Percentiles rank a stretch among this genome's conserved stretches.
phyloP scores from a whole-genome alignment of 2,797 vertebrate genomes.

The Pelobates cultripes region DNA sequence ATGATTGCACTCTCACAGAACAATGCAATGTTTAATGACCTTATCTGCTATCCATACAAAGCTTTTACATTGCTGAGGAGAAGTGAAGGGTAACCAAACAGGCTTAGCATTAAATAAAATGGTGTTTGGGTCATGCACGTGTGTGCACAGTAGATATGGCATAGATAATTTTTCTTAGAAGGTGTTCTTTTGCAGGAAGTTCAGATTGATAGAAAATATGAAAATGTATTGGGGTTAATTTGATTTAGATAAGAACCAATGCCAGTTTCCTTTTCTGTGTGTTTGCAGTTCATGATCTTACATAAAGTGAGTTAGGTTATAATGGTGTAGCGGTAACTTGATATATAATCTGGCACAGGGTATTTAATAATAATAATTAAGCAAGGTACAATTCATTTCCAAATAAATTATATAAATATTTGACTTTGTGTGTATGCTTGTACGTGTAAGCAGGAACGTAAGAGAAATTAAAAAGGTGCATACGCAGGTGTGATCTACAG shows the following conservation, averaged over 20 bases:
- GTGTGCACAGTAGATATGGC: constrained; percentile 56
- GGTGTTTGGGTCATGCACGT: constrained; percentile 57
- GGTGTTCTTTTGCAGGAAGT: constrained; percentile 55
- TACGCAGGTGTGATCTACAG: too few species aligned
- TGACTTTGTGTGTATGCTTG: too few species aligned
- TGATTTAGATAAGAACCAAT: constrained; percentile 65
- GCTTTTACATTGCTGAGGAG: constrained; percentile 64
- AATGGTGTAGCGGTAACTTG: not conserved
- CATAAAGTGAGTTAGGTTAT: constrained; percentile 17
- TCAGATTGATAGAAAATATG: constrained; percentile 61
- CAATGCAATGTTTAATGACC: constrained; percentile 67
- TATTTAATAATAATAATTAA: too few species aligned
- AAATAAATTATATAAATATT: too few species aligned
- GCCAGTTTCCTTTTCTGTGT: constrained; percentile 58
- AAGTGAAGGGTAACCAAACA: constrained; percentile 70
- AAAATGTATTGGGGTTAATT: constrained; percentile 66
- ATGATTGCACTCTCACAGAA: constrained; percentile 63
- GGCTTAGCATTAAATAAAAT: constrained; percentile 65
- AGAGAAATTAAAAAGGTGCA: too few species aligned
- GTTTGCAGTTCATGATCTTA: constrained; percentile 34
- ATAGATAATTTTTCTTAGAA: constrained; percentile 52
- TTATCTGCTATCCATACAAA: constrained; percentile 77
- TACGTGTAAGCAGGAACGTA: too few species aligned
- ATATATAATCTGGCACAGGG: not conserved
- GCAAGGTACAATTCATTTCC: too few species aligned